A percentile compares a stretch with the other conserved stretches of the same genome.
Evolutionary conservation across 2,797 vertebrate species (phyloP).

Genomic region (Molossus alvarezi): DNA sequence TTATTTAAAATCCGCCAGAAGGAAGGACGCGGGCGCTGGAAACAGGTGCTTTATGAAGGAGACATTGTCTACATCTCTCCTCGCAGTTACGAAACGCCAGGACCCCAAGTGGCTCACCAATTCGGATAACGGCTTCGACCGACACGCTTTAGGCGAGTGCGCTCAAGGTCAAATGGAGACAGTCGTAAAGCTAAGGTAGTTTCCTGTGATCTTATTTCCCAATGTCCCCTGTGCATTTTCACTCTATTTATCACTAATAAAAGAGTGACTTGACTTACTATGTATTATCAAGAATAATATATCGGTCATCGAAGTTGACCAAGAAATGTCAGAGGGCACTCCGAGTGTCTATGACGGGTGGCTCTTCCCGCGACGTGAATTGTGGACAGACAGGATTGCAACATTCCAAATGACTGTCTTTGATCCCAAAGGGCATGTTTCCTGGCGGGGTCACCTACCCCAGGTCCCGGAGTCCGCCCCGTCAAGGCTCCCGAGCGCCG

Average conservation of each 20-base stretch:
- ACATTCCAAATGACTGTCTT: not conserved
- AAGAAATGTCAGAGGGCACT: not conserved
- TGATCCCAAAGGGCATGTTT: not conserved
- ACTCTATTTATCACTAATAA: not conserved
- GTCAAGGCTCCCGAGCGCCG: fast-evolving
- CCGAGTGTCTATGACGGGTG: not conserved
- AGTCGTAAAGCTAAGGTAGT: not conserved
- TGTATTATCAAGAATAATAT: not conserved
- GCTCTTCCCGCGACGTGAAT: not conserved
- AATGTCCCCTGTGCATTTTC: not conserved
- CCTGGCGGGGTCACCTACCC: not conserved
- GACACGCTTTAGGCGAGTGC: not conserved
- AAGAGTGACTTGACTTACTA: not conserved
- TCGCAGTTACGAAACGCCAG: not conserved
- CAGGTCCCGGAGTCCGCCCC: fast-evolving
- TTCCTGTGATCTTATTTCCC: not conserved
- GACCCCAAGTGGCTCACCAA: too few relatives aligned
- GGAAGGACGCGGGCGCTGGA: not conserved
- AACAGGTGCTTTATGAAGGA: not conserved
- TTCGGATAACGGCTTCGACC: not conserved
- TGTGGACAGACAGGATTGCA: not conserved
- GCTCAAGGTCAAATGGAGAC: not conserved
- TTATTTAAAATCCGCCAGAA: constrained; percentile 51
- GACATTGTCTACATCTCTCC: not conserved
- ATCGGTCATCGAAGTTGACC: not conserved